Base-by-base conservation (phyloP, 2,888 invertebrate genomes). In the Julus scandinavius region DNA sequence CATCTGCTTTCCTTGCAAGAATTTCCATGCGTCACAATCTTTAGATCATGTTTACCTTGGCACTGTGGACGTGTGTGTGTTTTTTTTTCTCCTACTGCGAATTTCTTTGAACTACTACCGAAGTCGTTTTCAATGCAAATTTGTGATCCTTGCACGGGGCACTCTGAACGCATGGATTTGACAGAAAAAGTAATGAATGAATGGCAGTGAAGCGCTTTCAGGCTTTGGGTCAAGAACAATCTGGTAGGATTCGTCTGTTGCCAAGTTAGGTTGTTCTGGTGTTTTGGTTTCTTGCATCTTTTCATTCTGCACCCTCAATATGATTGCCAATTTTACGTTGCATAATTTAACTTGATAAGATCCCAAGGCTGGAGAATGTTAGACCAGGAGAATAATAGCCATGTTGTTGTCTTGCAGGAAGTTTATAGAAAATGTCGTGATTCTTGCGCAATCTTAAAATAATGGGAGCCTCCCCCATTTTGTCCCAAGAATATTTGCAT, bases 1-100 rank as follows among this genome's bases (percentile, higher is more conserved):
- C 84, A 54, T 54, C 54, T 54, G 54, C 54, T 54, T 54, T 54
- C 54, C 54, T 54, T 15, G 9, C 54, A 54, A 54, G 54, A 54
- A 54, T 54, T 54, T 54, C 54, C 15, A 54, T 54, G 54, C 54
- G 54, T 54, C 54, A 54, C 54, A 54, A 54, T 84, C 38, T 84
- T 84, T 84, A 15, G 3, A 84, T 38, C 38, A 84, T 84, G 41
- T 84, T 84, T 84, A 15, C 84, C 84, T 41, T 40, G 41, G 84
- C 41, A 38, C 84, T 84, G 84, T 84, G 41, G 15, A 15, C 15
- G 54, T 54, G 13, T 54, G 4, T 54, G 0, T 13, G 54, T 29
- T 29, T 29, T 29, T 29, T 29, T 1, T 29, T 29, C 29, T 29
- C 29, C 29, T 29, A 29, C 54, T 13, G 54, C 54, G 13, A 54